Conservation (phyloP, 2,113 vertebrate genomes). For the Sinosuthora webbiana region DNA sequence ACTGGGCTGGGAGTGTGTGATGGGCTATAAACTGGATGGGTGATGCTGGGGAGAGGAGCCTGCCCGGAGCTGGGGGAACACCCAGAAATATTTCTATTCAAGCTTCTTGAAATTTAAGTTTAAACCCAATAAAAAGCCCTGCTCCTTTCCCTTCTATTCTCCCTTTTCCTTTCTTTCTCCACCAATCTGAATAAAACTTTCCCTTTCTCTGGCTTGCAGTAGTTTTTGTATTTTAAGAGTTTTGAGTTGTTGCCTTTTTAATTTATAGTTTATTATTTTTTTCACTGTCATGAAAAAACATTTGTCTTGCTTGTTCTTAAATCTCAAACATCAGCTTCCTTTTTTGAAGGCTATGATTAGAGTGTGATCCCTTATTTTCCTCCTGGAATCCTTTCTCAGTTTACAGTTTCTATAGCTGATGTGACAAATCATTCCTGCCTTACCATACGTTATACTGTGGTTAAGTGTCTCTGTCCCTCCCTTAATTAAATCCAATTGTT, state of each 20-base stretch:
- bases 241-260: not conserved
- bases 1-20: not conserved
- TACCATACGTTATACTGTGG: not conserved
- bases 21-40: not conserved
- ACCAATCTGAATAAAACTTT: not conserved
- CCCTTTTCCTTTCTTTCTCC: not conserved
- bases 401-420: not conserved
- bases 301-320: not conserved
- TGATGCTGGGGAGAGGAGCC: not conserved
- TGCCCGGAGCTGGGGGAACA: not conserved
- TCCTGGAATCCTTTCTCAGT: not conserved
- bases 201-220: not conserved
- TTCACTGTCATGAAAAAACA: not conserved
- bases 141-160: not conserved
- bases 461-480: not conserved
- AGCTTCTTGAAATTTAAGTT: not conserved
- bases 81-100: not conserved
- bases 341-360: not conserved
- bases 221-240: not conserved
- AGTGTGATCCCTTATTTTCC: not conserved
- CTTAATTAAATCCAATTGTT: conserved; percentile 23
- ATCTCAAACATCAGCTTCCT: not conserved
- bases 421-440: conserved; percentile 1
- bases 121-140: not conserved
- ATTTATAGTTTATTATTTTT: not conserved